phyloP scores from a whole-genome alignment of 2,888 invertebrate genomes.

The Listrodromus nycthemerus region DNA sequence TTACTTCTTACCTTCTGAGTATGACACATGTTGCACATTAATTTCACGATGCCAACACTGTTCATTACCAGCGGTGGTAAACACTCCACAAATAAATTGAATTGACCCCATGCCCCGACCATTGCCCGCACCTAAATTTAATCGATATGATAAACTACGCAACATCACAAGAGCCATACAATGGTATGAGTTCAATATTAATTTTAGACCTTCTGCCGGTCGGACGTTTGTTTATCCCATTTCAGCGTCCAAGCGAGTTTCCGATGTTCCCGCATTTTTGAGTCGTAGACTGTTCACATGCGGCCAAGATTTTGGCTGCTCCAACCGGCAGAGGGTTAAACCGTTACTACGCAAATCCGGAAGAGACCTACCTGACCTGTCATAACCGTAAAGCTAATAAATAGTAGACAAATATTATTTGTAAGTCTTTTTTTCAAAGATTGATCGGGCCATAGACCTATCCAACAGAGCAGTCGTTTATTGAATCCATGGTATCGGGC shows the following conservation, averaged over 20 bases:
- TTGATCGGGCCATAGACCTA: constrained; percentile 3
- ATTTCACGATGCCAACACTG: neutral
- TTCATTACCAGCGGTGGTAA: neutral
- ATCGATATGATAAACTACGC: neutral
- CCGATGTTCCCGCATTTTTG: too few species aligned
- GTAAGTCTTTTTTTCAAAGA: neutral
- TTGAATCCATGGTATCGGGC: neutral
- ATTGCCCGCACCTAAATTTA: neutral
- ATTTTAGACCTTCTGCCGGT: neutral
- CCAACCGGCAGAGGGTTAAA: neutral
- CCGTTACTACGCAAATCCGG: neutral
- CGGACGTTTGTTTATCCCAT: too few species aligned
- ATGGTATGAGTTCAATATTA: neutral
- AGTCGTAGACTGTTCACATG: too few species aligned
- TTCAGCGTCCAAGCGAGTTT: too few species aligned
- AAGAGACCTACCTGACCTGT: neutral
- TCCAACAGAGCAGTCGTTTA: neutral
- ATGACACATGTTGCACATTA: neutral
- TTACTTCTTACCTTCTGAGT: neutral
- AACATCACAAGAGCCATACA: neutral
- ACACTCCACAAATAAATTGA: neutral
- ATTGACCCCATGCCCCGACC: neutral
- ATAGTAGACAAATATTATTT: neutral
- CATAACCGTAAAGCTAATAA: neutral
- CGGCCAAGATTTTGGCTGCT: too few species aligned